These are phyloP conservation scores for Belgica antarctica DNA, from an alignment of 2,888 invertebrate species.

Conservation along the genomic window DNA sequence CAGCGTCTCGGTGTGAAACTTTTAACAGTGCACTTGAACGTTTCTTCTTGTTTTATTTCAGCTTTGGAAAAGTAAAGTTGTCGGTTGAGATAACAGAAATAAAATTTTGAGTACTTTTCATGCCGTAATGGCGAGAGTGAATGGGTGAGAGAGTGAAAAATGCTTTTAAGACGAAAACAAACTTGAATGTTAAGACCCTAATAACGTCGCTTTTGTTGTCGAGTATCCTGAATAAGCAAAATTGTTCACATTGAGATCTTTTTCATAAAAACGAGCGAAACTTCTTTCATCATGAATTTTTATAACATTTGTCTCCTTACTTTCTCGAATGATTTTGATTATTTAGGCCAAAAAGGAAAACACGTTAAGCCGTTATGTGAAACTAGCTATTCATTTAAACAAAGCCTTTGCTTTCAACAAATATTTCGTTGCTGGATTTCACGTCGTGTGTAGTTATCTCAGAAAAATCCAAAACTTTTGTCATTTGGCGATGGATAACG, in stretches of 20 bases:
- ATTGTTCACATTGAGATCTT: constrained; percentile 22
- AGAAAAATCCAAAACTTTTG: background rate
- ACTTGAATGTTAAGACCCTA: no score
- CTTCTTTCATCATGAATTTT: no score
- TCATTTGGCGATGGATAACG: no score
- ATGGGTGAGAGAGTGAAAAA: background rate
- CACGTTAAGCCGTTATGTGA: background rate
- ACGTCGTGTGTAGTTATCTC: no score
- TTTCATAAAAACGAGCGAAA: background rate
- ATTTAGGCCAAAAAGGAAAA: background rate
- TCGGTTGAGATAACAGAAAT: background rate
- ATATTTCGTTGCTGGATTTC: no score
- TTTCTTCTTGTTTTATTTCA: background rate
- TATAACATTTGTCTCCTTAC: background rate
- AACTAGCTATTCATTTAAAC: background rate
- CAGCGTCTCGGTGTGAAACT: background rate
- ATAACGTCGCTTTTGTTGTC: background rate
- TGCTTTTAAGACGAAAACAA: background rate
- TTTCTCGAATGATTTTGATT: background rate
- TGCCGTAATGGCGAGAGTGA: no score
- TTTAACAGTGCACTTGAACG: constrained; percentile 26
- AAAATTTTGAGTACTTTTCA: constrained; percentile 2
- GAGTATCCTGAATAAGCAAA: constrained; percentile 4
- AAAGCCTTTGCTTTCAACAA: background rate
- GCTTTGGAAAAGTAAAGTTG: background rate